Base-by-base conservation (phyloP, 2,113 vertebrate species). In the Phalacrocorax brasilianus region DNA sequence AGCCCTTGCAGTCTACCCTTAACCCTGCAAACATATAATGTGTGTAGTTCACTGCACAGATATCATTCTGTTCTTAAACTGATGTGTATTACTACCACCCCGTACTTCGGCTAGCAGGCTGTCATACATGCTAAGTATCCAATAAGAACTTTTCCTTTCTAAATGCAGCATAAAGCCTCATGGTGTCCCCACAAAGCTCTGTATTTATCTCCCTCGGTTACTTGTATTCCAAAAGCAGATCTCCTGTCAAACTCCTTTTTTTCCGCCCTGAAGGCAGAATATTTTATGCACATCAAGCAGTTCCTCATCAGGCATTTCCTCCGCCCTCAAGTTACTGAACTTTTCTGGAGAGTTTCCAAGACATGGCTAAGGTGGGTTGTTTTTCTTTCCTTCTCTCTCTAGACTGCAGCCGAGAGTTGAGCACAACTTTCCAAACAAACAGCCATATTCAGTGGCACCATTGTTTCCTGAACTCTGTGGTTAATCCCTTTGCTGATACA, bases 281-380 rank as follows among this genome's bases (percentile, higher is more conserved):
- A 11, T 44, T 90, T 93, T 65, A 21, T 78, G 94, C 80, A 61
- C 35, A 75, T 50, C 68, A 40, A 91, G 91, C 92, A 79, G 86
- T 19, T 94, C 86, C 84, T 78, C 71, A 50, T 66, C 91, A 87
- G 83, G 62, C 86, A 62, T 81, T 89, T 96, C 92, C 88, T 94
- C 83, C 8, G 2, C 65, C 68, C 83, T 88, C 50, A 5, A 84
- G 92, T 52, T 58, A 32, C 3, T 49, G 61, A 74, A 9, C 83
- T 89, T 40, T 28, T 23, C 92, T 94, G 94, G 83, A 66, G 49
- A 11, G 45, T 23, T 47, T 62, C 92, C 94, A 91, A 45, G 73
- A 7, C 8, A 3, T 16, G 80, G 8, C 44, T 27, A 21, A 72
- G 49, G 59, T 88, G 78, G 49, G 45, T 26, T 74, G 65, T 19